phyloP scores from a whole-genome alignment of 2,797 vertebrate genomes.

The Zalophus californianus region DNA sequence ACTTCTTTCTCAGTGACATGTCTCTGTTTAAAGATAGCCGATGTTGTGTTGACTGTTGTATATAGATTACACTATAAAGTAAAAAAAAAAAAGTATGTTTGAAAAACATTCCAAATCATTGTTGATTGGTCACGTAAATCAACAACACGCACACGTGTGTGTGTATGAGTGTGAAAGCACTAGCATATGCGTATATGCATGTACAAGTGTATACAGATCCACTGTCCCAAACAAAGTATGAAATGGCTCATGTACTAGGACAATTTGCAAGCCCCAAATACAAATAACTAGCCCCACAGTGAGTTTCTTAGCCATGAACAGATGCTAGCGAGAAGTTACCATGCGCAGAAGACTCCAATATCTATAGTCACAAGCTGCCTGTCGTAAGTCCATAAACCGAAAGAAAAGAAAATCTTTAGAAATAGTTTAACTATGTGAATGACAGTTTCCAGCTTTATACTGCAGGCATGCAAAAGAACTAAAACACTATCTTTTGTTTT shows the following conservation, averaged over 20 bases:
- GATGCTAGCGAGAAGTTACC: background rate
- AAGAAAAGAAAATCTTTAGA: background rate
- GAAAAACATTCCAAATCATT: background rate
- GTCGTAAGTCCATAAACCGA: background rate
- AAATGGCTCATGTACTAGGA: background rate
- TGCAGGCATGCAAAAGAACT: background rate
- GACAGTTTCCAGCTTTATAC: background rate
- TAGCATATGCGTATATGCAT: background rate
- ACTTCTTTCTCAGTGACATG: background rate
- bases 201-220: background rate
- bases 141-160: background rate
- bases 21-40: conserved; percentile 9
- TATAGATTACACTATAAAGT: background rate
- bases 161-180: too few relatives aligned
- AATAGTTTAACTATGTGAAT: background rate
- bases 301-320: background rate
- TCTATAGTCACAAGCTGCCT: background rate
- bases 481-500: background rate
- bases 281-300: background rate
- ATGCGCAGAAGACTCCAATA: background rate
- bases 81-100: background rate
- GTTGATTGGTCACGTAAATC: background rate
- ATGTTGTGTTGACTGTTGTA: background rate
- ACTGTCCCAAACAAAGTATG: background rate
- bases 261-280: background rate